Percentiles rank a stretch among this genome's conserved stretches.
Conservation (phyloP, 2,797 vertebrate species). For the Tarsius wallacei region DNA sequence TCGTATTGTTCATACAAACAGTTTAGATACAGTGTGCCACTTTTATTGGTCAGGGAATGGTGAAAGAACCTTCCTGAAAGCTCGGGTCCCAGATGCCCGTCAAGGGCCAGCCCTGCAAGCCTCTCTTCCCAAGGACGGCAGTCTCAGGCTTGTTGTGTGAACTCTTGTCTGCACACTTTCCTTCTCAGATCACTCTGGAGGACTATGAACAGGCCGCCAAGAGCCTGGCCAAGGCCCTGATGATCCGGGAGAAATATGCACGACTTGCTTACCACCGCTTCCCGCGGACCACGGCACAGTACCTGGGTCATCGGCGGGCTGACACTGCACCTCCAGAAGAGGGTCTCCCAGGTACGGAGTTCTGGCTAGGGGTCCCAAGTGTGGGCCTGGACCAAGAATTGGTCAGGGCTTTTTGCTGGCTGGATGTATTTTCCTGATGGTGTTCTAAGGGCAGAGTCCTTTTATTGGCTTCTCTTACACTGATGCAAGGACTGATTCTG, state of each 20-base stretch:
- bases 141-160: neutral
- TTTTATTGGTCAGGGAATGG: neutral
- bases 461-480: neutral
- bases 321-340: constrained; percentile 93
- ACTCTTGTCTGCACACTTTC: neutral
- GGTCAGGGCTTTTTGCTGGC: neutral
- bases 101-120: neutral
- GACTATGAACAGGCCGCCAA: constrained; percentile 97
- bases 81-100: neutral
- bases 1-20: neutral
- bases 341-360: constrained; percentile 93
- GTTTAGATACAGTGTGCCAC: neutral
- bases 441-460: neutral
- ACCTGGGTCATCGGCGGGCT: constrained; percentile 91
- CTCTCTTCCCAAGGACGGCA: neutral
- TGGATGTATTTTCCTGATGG: neutral
- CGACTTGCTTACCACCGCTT: constrained; percentile 96
- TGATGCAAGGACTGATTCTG: neutral
- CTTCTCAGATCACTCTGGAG: constrained; percentile 96
- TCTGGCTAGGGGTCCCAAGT: neutral
- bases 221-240: constrained; percentile 94
- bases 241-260: constrained; percentile 97
- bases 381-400: neutral
- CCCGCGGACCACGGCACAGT: constrained; percentile 94
- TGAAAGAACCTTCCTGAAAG: neutral